Conservation (phyloP, 2,888 invertebrate species). For the Beris chalybata region DNA sequence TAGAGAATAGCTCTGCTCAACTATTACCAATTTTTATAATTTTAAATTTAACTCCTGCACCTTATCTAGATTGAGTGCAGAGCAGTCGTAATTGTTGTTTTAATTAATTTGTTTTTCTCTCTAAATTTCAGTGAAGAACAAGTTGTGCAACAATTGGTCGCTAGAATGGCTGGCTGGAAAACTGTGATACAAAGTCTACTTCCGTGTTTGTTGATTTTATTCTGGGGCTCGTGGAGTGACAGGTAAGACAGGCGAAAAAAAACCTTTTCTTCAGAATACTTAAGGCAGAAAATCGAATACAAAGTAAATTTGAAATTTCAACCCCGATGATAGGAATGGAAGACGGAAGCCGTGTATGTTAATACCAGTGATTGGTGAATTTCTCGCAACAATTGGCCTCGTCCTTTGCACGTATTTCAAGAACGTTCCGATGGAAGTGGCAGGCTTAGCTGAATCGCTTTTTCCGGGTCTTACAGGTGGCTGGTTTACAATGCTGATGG, state of each 20-base stretch:
- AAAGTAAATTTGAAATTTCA: not conserved
- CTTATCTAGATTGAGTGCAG: no score
- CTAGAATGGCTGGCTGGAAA: slow-evolving; percentile 84
- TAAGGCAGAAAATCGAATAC: not conserved
- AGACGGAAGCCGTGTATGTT: slow-evolving; percentile 73
- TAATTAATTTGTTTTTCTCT: no score
- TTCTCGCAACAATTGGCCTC: slow-evolving; percentile 75
- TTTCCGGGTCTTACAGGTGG: slow-evolving; percentile 81
- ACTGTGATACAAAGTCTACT: slow-evolving; percentile 80
- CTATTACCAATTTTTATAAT: no score
- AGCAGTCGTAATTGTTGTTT: no score
- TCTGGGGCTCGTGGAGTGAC: slow-evolving; percentile 79
- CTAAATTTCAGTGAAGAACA: slow-evolving; percentile 59
- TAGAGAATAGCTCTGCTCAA: no score
- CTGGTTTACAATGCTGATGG: slow-evolving; percentile 90
- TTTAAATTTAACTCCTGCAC: no score
- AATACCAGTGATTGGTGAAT: slow-evolving; percentile 78
- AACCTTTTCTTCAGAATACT: not conserved
- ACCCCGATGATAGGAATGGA: slow-evolving; percentile 46
- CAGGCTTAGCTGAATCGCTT: slow-evolving; percentile 77
- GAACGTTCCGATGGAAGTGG: slow-evolving; percentile 77
- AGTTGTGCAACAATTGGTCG: slow-evolving; percentile 73
- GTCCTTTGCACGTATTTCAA: slow-evolving; percentile 80
- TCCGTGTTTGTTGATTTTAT: slow-evolving; percentile 79
- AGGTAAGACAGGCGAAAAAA: slow-evolving; percentile 49